Evolutionary conservation across 2,797 vertebrate species (phyloP).

Genomic region (Synaphobranchus kaupii): DNA sequence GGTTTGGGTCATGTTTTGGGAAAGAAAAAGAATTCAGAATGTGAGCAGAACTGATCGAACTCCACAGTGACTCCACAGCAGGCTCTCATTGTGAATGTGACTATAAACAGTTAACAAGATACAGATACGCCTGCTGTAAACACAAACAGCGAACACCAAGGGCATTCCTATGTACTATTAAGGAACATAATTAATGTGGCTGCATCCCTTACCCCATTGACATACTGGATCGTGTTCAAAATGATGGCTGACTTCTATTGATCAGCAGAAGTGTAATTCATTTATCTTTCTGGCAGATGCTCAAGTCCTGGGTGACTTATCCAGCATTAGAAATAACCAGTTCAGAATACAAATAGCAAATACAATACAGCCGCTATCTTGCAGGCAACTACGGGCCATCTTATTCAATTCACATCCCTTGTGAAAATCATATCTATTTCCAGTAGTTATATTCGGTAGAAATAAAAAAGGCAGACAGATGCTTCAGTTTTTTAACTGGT

Average conservation of each 20-base stretch:
- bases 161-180: background rate
- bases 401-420: background rate
- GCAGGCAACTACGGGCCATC: background rate
- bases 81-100: background rate
- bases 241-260: background rate
- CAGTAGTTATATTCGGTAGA: background rate
- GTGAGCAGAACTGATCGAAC: background rate
- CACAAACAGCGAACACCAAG: background rate
- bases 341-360: background rate
- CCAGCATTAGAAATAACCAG: background rate
- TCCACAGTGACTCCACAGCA: background rate
- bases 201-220: background rate
- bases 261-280: background rate
- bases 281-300: conserved; percentile 1
- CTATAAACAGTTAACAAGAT: background rate
- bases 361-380: background rate
- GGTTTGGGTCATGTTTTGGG: background rate
- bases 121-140: background rate
- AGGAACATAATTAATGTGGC: background rate
- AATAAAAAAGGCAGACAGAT: background rate
- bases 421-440: background rate
- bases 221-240: background rate
- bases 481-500: background rate
- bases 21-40: background rate
- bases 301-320: background rate